Conservation (phyloP, 2,888 invertebrate genomes). For the Syrphus vitripennis region DNA sequence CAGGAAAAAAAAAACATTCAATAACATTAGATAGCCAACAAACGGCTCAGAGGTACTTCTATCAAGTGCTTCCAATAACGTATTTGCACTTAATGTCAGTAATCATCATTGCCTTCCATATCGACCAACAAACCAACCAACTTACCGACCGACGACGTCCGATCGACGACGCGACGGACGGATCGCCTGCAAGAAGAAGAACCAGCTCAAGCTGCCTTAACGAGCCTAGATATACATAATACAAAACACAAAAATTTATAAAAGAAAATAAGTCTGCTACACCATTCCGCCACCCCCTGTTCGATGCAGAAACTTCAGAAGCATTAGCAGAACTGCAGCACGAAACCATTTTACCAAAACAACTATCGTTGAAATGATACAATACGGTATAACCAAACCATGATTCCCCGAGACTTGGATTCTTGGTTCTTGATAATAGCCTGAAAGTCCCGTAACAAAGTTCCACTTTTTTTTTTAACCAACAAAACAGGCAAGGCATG, state of each 20-base stretch:
- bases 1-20: slow-evolving; percentile 30
- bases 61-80: slow-evolving; percentile 54
- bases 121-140: background rate
- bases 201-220: slow-evolving; percentile 50
- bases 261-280: background rate
- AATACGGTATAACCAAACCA: slow-evolving; percentile 59
- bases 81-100: slow-evolving; percentile 58
- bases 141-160: background rate
- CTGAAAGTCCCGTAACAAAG: slow-evolving; percentile 81
- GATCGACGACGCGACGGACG: background rate
- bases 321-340: slow-evolving; percentile 23
- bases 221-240: slow-evolving; percentile 53
- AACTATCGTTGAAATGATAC: slow-evolving; percentile 56
- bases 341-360: slow-evolving; percentile 62
- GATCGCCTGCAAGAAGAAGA: slow-evolving; percentile 19
- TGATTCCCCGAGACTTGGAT: slow-evolving; percentile 56
- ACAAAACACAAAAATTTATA: background rate
- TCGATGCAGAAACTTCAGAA: background rate
- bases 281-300: background rate
- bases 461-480: slow-evolving; percentile 79
- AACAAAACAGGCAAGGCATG: slow-evolving; percentile 33
- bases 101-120: slow-evolving; percentile 41
- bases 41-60: slow-evolving; percentile 21
- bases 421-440: slow-evolving; percentile 66
- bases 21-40: slow-evolving; percentile 39